These are phyloP conservation scores for Patagioenas fasciata DNA, from an alignment of 2,113 vertebrate genomes.

Conservation along the genomic window DNA sequence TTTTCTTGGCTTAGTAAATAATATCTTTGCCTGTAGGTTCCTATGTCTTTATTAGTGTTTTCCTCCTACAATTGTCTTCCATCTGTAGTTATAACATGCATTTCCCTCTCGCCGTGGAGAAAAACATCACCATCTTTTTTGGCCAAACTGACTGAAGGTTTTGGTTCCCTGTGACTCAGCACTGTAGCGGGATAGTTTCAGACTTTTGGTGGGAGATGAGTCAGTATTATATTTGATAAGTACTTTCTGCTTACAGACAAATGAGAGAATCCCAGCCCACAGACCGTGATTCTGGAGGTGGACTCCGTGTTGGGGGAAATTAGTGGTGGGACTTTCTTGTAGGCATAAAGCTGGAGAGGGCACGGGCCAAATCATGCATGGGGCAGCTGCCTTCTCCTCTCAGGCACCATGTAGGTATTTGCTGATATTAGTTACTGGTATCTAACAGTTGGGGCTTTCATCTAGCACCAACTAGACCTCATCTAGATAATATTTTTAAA, in stretches of 20 bases:
- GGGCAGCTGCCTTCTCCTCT: neutral
- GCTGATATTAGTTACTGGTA: neutral
- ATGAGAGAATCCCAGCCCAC: neutral
- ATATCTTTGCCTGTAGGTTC: neutral
- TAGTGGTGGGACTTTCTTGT: neutral
- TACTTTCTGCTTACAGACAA: neutral
- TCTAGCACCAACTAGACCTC: neutral
- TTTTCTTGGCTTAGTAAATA: neutral
- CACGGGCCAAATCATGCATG: fast-evolving
- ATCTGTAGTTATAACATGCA: neutral
- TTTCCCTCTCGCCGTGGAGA: neutral
- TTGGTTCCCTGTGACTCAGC: neutral
- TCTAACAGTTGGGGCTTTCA: neutral
- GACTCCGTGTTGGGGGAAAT: fast-evolving
- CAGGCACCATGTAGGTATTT: neutral
- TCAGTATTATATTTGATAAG: neutral
- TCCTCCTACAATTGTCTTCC: neutral
- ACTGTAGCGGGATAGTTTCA: neutral
- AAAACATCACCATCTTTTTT: neutral
- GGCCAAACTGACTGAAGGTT: neutral
- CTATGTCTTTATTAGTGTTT: neutral
- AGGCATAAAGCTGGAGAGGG: neutral
- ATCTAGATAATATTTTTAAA: neutral
- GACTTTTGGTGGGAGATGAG: neutral
- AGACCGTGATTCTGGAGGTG: fast-evolving